Evolutionary conservation across 2,113 vertebrate species (phyloP).

Genomic region (Pachycephala philippinensis): DNA sequence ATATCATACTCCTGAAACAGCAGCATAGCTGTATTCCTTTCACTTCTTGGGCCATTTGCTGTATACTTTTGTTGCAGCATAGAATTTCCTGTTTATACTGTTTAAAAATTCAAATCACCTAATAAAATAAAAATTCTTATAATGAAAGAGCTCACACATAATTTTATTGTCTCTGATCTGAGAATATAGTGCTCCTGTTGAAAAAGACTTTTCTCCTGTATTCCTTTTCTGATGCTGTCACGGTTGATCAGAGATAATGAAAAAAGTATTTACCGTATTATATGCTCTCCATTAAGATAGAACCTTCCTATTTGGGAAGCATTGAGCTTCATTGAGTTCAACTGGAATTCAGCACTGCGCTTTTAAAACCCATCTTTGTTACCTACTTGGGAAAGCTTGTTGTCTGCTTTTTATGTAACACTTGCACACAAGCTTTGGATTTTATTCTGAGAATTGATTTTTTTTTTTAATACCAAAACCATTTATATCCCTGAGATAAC

Average conservation of each 20-base stretch:
- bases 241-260: slow-evolving; percentile 57
- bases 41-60: not conserved
- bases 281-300: slow-evolving; percentile 50
- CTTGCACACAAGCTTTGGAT: slow-evolving; percentile 58
- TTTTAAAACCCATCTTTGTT: slow-evolving; percentile 50
- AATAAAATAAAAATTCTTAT: not conserved
- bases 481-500: slow-evolving; percentile 66
- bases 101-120: slow-evolving; percentile 14
- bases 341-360: slow-evolving; percentile 9
- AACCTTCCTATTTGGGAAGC: slow-evolving; percentile 53
- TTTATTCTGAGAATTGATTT: slow-evolving; percentile 66
- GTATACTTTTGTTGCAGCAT: not conserved
- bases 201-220: not conserved
- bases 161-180: not conserved
- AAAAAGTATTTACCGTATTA: slow-evolving; percentile 54
- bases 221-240: slow-evolving; percentile 36
- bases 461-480: slow-evolving; percentile 32
- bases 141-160: not conserved
- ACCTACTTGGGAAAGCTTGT: slow-evolving; percentile 39
- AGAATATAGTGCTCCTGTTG: not conserved
- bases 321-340: slow-evolving; percentile 47
- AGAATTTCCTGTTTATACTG: not conserved
- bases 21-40: not conserved
- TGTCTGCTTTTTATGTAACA: slow-evolving; percentile 57
- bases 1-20: not conserved